Conservation (phyloP, 2,113 vertebrate species). For the Xiphorhynchus elegans region DNA sequence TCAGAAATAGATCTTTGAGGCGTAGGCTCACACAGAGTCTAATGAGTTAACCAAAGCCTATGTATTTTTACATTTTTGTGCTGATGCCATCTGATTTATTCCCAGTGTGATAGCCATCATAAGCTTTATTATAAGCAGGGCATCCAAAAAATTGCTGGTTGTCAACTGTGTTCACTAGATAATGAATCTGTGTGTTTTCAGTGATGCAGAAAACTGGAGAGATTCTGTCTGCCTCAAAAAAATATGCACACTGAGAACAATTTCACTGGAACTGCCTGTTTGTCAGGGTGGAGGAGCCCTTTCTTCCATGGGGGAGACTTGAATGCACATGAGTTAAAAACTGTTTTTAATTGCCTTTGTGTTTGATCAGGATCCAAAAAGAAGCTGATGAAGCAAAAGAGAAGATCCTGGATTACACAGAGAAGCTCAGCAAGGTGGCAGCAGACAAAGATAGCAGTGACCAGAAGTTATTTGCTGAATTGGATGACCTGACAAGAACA, state of each 20-base stretch:
- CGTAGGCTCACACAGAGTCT: background rate
- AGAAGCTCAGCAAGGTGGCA: conserved; percentile 77
- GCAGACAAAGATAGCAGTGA: conserved; percentile 82
- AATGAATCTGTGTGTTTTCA: background rate
- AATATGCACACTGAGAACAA: background rate
- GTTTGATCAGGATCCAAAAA: conserved; percentile 79
- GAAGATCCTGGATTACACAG: conserved; percentile 79
- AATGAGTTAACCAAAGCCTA: background rate
- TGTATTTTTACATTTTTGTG: background rate
- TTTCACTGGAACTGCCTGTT: background rate
- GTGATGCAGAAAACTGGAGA: background rate
- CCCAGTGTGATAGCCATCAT: background rate
- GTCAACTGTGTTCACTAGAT: background rate
- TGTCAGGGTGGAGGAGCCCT: background rate
- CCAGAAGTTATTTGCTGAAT: conserved; percentile 84
- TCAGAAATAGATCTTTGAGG: background rate
- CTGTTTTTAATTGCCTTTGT: background rate
- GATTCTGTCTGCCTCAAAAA: background rate
- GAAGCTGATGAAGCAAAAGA: conserved; percentile 75
- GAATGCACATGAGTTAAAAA: background rate
- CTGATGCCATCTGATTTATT: background rate
- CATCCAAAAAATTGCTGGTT: background rate
- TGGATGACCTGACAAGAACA: conserved; percentile 91
- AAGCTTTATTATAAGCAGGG: background rate
- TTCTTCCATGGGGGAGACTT: background rate